A percentile compares a stretch with the other conserved stretches of the same genome.
Conservation (phyloP, 2,797 vertebrate genomes). For the Megalops cyprinoides region DNA sequence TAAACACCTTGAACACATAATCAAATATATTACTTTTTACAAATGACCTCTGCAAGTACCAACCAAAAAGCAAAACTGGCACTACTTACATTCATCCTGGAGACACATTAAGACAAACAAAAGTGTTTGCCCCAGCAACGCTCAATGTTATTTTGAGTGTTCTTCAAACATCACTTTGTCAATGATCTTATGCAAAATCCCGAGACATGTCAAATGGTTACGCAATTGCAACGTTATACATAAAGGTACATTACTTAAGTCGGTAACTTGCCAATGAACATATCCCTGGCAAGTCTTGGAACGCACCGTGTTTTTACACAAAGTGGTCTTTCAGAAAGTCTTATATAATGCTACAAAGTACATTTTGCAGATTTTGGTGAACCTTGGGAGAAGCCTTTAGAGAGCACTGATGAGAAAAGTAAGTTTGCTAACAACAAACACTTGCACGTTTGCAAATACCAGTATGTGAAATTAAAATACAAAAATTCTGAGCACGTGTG, state of each 20-base stretch:
- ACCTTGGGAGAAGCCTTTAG: neutral
- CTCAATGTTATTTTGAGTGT: neutral
- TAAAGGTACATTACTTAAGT: neutral
- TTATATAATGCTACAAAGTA: slow-evolving; percentile 14
- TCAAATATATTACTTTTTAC: neutral
- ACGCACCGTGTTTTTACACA: neutral
- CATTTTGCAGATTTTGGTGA: neutral
- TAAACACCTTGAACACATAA: neutral
- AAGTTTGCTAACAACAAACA: neutral
- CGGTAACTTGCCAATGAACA: neutral
- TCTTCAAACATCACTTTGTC: neutral
- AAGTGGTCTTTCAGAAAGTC: slow-evolving; percentile 4
- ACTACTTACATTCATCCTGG: neutral
- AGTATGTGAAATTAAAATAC: neutral
- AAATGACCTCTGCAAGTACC: neutral
- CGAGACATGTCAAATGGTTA: neutral
- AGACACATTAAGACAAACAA: neutral
- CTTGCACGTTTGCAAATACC: neutral
- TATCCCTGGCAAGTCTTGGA: neutral
- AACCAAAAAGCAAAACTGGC: neutral
- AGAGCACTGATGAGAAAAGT: too few species aligned
- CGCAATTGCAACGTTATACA: neutral
- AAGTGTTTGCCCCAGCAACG: neutral
- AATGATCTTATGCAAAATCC: neutral
- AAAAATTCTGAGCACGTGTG: too few species aligned